Evolutionary conservation across 2,797 vertebrate species (phyloP).

Genomic region (Pempheris klunzingeri): DNA sequence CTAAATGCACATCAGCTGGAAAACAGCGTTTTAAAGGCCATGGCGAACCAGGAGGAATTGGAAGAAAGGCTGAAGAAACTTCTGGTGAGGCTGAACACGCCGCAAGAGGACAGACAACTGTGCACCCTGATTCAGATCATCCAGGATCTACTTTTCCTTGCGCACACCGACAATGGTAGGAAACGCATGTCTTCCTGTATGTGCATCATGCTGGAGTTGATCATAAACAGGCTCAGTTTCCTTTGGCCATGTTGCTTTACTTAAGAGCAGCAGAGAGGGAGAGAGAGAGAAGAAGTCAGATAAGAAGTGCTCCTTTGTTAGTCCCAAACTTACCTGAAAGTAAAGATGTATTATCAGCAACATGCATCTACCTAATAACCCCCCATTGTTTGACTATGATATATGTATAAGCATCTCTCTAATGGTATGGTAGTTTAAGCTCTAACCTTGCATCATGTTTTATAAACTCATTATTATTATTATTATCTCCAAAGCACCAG

Average conservation of each 20-base stretch:
- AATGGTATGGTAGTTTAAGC: too few species aligned
- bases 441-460: not conserved
- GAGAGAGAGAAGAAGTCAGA: too few species aligned
- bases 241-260: not conserved
- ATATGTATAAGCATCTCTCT: not conserved
- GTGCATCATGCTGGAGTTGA: constrained; percentile 16
- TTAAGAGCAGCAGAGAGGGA: too few species aligned
- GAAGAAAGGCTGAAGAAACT: constrained; percentile 89
- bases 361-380: not conserved
- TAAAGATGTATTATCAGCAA: not conserved
- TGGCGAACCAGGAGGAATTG: constrained; percentile 82
- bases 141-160: constrained; percentile 90
- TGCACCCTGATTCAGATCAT: constrained; percentile 91
- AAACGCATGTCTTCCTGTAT: not conserved
- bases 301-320: too few species aligned
- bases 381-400: not conserved
- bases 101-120: constrained; percentile 88
- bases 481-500: not conserved
- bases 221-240: not conserved
- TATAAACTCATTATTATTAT: not conserved
- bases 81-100: constrained; percentile 88
- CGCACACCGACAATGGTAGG: constrained; percentile 89
- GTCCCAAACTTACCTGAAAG: not conserved
- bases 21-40: constrained; percentile 53
- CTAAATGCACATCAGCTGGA: constrained; percentile 44